Base-by-base conservation (phyloP, 2,888 invertebrate genomes). In the Cheilosia pagana region DNA sequence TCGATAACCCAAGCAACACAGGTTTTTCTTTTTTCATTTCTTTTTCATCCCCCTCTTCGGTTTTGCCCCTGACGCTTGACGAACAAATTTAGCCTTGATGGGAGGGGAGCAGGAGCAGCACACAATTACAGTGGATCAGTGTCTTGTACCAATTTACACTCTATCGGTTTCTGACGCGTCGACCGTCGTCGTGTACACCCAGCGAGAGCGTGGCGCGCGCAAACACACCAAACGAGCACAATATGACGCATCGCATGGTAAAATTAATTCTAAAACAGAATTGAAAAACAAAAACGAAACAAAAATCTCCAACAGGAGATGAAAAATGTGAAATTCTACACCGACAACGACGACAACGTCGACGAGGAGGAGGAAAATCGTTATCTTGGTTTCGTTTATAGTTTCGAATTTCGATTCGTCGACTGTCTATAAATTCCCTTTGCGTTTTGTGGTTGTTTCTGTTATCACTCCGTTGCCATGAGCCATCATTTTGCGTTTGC, bases 101-200 rank as follows among this genome's bases (percentile, higher is more conserved):
- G 19, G 2, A 31, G 25, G 25, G 52, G 55, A 68, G 41, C 74
- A 74, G 19, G 2, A 31, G 25, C 39, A 57, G 55, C 74, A 48
- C 74, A 74, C 78, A 83, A 83, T 70, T 75, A 74, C 79, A 48
- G 50, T 12, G 3, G 12, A 35, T 3, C 35, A 23, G 75, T 70
- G 62, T 72, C 82, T 83, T 83, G 74, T 79, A 79, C 57, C 74
- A 83, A 83, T 83, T 83, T 75, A 79, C 83, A 79, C 79, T 75
- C 63, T 65, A 83, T 70, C 68, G 83, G 74, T 72, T 78, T 19
- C 55, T 77, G 67, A 72, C 72, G 77, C 45, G 45, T 25, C n/a
- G n/a, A n/a, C n/a, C n/a, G n/a, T n/a, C n/a, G n/a, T n/a, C 39
- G 21, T 16, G 25, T 25, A 28, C 50, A 48, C 39, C 2, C 7